These are phyloP conservation scores for Polymixis flavicincta DNA, from an alignment of 2,888 invertebrate genomes.

Conservation along the genomic window DNA sequence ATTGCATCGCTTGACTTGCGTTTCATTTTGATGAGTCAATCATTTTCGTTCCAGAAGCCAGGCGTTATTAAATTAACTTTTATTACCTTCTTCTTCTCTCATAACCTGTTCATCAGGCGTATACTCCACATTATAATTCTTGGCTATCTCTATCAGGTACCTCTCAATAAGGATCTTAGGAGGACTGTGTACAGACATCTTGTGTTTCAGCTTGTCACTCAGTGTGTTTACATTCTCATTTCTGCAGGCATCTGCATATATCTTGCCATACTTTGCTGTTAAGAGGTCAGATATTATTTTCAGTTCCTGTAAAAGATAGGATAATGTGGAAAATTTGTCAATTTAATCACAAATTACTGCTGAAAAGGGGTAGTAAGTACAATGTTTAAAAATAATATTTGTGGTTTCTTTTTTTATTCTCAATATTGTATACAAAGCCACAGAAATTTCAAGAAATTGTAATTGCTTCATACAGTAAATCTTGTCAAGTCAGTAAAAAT, in stretches of 20 bases:
- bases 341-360: neutral
- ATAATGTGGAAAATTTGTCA: neutral
- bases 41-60: no score
- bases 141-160: conserved; percentile 98
- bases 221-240: conserved; percentile 95
- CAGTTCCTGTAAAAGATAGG: conserved; percentile 87
- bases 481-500: no score
- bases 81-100: conserved; percentile 93
- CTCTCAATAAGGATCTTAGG: conserved; percentile 98
- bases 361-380: neutral
- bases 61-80: no score
- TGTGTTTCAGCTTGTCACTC: conserved; percentile 97
- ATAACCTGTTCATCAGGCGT: conserved; percentile 98
- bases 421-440: neutral
- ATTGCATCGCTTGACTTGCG: no score
- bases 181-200: conserved; percentile 98
- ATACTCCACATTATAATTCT: conserved; percentile 98
- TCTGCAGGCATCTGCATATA: conserved; percentile 97
- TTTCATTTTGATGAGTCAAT: no score
- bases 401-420: neutral
- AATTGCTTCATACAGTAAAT: neutral
- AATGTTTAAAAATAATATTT: neutral
- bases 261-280: conserved; percentile 97
- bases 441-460: neutral
- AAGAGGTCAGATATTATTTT: conserved; percentile 97